phyloP scores from a whole-genome alignment of 2,888 invertebrate genomes.

The Diloba caeruleocephala region DNA sequence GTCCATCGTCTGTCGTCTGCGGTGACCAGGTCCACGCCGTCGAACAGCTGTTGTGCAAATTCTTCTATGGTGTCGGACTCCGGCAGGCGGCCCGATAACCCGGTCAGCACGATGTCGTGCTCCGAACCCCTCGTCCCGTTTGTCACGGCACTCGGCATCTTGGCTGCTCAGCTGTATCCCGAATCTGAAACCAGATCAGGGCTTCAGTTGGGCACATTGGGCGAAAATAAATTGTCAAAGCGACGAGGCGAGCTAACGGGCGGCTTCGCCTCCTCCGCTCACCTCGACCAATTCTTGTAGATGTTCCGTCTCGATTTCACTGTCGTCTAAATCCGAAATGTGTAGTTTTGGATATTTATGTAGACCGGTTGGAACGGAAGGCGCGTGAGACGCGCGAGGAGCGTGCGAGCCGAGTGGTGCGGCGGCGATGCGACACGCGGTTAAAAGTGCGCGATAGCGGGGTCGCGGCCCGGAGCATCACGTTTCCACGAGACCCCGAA shows the following conservation, averaged over 20 bases:
- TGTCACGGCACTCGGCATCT: conserved; percentile 78
- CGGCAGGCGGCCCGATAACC: conserved; percentile 96
- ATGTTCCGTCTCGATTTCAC: conserved; percentile 19
- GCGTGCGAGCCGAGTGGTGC: conserved; percentile 72
- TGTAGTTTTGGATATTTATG: conserved; percentile 36
- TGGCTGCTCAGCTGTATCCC: conserved; percentile 35
- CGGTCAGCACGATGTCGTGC: conserved; percentile 94
- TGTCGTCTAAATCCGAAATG: conserved; percentile 31
- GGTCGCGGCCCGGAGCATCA: conserved; percentile 74
- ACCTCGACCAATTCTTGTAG: conserved; percentile 29
- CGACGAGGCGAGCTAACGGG: background rate
- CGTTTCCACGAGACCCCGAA: conserved; percentile 73
- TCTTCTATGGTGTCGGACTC: conserved; percentile 97
- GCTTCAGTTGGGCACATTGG: conserved; percentile 23
- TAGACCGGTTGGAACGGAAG: conserved; percentile 23
- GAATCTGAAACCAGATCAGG: conserved; percentile 66
- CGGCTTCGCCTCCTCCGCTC: conserved; percentile 10
- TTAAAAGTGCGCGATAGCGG: conserved; percentile 81
- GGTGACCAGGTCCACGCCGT: conserved; percentile 97
- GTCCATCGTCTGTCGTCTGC: conserved; percentile 97
- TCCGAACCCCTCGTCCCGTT: conserved; percentile 75
- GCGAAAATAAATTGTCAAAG: background rate
- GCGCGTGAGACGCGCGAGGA: conserved; percentile 60
- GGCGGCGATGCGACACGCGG: conserved; percentile 62
- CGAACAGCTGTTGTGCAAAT: conserved; percentile 96